Base-by-base conservation (phyloP, 2,888 invertebrate species). In the Nephrotoma appendiculata region DNA sequence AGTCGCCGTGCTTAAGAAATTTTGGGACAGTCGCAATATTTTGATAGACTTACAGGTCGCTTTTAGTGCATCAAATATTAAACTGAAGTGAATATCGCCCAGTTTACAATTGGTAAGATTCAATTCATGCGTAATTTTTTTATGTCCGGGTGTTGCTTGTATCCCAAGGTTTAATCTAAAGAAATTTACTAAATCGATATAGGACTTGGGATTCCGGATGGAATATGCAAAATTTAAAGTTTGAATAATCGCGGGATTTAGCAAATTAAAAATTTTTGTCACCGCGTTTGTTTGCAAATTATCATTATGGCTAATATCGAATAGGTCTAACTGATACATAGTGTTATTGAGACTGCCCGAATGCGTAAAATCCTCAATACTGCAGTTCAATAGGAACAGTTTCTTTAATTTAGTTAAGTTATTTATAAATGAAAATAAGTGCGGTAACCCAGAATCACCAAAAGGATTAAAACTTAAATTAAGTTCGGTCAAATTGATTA, bases 391-490 rank as follows among this genome's bases (percentile, higher is more conserved):
- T 41, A 93, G 89, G 86, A 90, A 89, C 41, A 93, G 89, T 42
- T 88, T 89, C 86, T 89, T 90, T 86, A 93, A 87, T 0, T 89
- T 89, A 83, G 90, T 91, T n/a, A 91, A 89, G 86, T 89, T 89
- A 9, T 89, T 89, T 52, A 92, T 92, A 86, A 92, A 91, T 42
- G 89, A 90, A 3, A 91, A 89, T 57, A 94, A 88, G 71, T 91
- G 89, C 85, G 90, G 89, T 1, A 93, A 88, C 88, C 93, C 92
- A 71, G 90, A 90, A 88, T 95, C 93, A 0, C 93, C 93, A 87
- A 97, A 92, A 0, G 94, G 94, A 91, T 98, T 98, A 88, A 93
- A 94, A 89, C 95, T 95, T 0, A 98, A 90, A 89, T 96, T 94
- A 0, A 98, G 89, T 87, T 93, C 93, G 89, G 93, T 93, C 84